Evolutionary conservation across 2,797 vertebrate species (phyloP), one percentile per base, ranked within the genome.

Genomic region (Menidia menidia): DNA sequence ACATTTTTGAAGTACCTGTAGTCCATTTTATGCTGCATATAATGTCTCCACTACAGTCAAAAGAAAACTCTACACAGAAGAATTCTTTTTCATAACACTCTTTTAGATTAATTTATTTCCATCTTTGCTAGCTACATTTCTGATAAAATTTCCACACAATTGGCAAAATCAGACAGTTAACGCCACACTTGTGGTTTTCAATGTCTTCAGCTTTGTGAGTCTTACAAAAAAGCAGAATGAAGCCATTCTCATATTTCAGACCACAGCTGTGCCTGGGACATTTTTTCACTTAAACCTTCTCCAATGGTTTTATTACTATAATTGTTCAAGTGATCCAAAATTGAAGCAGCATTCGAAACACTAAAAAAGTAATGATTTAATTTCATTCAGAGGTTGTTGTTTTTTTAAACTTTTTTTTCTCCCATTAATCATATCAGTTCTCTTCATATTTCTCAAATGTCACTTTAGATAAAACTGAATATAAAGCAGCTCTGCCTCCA

Each of bases 401-500:
- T 53, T 53, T 53, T 53, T 12, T 18, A 5, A 30, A 12, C 3
- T 6, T 39, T 39, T 31, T 30, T 53, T 53, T 31, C 25, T 4
- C 14, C 25, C 51, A 31, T 53, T 53, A 14, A 13, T 32, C 13
- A 32, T 53, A 4, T 8, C 13, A 32, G 2, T 2, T 7, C 31
- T 14, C 30, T 14, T 13, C 18, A n/a, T 13, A 51, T 51, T 51
- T 30, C 25, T 51, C 18, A 19, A 53, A 31, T 32, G 30, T 30
- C 13, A 31, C 12, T 53, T 53, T 14, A 32, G 31, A 15, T 31
- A 53, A 39, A 53, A 53, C 25, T 53, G 30, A 53, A 52, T 52
- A 30, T 52, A 53, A 53, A 53, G 51, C 31, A 31, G 13, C 51
- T 53, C 19, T 31, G 15, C 51, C 51, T 53, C 51, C 51, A 31